Base-by-base conservation (phyloP, 1,140 invertebrate genomes). In the Papilio dardanus region DNA sequence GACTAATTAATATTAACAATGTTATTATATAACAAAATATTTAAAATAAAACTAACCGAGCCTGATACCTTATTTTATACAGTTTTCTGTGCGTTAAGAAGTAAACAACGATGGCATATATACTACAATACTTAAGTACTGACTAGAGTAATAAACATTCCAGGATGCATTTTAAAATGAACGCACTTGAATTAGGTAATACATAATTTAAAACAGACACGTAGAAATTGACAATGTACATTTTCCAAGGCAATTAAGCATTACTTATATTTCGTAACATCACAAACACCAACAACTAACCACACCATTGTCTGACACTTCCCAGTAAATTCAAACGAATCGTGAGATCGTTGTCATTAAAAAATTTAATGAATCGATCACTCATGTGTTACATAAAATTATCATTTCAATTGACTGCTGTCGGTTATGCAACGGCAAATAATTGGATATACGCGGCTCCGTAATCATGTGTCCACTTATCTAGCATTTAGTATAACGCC, bases 341-440 rank as follows among this genome's bases (percentile, higher is more conserved):
- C 65, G 31, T 67, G 30, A 21, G 16, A 67, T 33, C 14, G 30
- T 31, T 35, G 35, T 69, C 21, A 24, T 37, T 42, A 28, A 37
- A 42, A 37, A n/a, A 37, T 37, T 42, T 37, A 69, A 69, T 14
- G 33, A 42, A 42, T 69, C 67, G 37, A 69, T 69, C 35, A 46
- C 28, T 69, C 67, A 42, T 42, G 19, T 28, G 35, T 69, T 35
- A 37, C 67, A 30, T 37, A 69, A 35, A 42, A 16, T 69, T 69
- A 69, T 69, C 35, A 42, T 28, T 69, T 46, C 37, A 69, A 69
- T 42, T 37, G 37, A 42, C 14, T 7, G 67, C 67, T 69, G 67
- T 46, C 67, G 46, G 21, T 69, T 69, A 69, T 21, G 21, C 37
- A 69, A 69, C 14, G 33, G 40, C 19, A 69, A 69, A 69, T 35